Base-by-base conservation (phyloP, 2,888 invertebrate species). In the Cosmorhoe ocellata region DNA sequence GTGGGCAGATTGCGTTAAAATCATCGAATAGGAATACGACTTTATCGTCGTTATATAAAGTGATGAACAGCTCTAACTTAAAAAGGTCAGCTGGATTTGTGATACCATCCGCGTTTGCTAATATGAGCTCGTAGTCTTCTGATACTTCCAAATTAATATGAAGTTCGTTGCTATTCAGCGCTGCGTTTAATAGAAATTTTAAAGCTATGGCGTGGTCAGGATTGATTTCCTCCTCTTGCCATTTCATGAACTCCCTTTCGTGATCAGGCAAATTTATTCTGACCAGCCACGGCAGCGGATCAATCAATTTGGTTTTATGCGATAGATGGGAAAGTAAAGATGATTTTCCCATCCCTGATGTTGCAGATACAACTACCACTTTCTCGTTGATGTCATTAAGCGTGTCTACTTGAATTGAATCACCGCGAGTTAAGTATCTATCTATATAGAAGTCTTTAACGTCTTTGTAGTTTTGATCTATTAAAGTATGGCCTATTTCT, bases 21-120 rank as follows among this genome's bases (percentile, higher is more conserved):
- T 71, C 71, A 39, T 76, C 71, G 51, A 76, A 71, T 14, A 76
- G 44, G 26, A 75, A 65, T 54, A 71, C 59, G 1, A 71, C 38
- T 24, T 69, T 59, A 2, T 61, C 60, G 9, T 48, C 47, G 41
- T 74, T 73, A 22, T 63, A 74, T 45, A 63, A 63, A 43, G 65
- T 37, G 39, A 74, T 51, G 46, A 76, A 75, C 27, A 71, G 52
- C 31, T 68, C 59, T 37, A 74, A 45, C 59, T 74, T 71, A 34
- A 66, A 63, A 10, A 68, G 43, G 30, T 60, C 42, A n/a, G 56
- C 11, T 32, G 61, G 40, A 3, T 52, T 49, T 44, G 48, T 44
- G 7, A 55, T 27, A 8, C 45, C 41, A 7, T 58, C 49, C 9
- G 28, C 45, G 26, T 50, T 38, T 33, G 57, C 40, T 13, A 59